A percentile compares a stretch with the other conserved stretches of the same genome.
Evolutionary conservation across 2,888 invertebrate genomes (phyloP).

Genomic region (Eurois occulta): DNA sequence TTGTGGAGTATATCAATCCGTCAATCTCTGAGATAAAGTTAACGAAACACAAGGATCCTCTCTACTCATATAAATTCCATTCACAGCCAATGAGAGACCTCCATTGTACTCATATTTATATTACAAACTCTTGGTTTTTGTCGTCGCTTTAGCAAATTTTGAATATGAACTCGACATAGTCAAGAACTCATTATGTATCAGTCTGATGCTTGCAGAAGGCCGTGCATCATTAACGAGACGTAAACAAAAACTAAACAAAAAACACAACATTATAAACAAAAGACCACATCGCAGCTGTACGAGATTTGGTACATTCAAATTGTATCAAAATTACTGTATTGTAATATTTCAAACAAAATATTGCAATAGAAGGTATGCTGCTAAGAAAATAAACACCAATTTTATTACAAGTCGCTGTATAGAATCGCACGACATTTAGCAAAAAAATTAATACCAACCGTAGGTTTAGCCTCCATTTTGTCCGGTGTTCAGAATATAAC

Average conservation of each 20-base stretch:
- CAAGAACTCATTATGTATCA: background rate
- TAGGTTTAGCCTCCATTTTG: constrained; percentile 75
- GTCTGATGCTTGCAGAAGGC: background rate
- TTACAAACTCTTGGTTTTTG: background rate
- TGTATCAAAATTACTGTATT: constrained; percentile 6
- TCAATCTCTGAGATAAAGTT: constrained; percentile 22
- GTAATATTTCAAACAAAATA: constrained; percentile 26
- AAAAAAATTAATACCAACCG: constrained; percentile 72
- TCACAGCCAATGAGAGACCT: constrained; percentile 10
- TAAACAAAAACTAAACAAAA: constrained; percentile 11
- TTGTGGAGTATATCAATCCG: constrained; percentile 20
- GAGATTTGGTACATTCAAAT: constrained; percentile 9
- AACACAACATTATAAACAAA: constrained; percentile 10
- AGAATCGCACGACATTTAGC: constrained; percentile 36
- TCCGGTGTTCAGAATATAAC: constrained; percentile 49
- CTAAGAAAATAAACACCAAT: constrained; percentile 58
- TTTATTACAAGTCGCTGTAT: constrained; percentile 62
- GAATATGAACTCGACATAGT: background rate
- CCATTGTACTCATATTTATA: constrained; percentile 16
- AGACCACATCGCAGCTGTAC: constrained; percentile 22
- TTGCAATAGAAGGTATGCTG: constrained; percentile 36
- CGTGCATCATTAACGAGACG: background rate
- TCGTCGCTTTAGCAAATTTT: constrained; percentile 28
- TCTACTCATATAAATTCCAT: constrained; percentile 10
- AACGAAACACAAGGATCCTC: constrained; percentile 26